Percentiles rank a stretch among this genome's conserved stretches.
phyloP scores from a whole-genome alignment of 2,888 invertebrate species.

The Scrobipalpa atriplicella region DNA sequence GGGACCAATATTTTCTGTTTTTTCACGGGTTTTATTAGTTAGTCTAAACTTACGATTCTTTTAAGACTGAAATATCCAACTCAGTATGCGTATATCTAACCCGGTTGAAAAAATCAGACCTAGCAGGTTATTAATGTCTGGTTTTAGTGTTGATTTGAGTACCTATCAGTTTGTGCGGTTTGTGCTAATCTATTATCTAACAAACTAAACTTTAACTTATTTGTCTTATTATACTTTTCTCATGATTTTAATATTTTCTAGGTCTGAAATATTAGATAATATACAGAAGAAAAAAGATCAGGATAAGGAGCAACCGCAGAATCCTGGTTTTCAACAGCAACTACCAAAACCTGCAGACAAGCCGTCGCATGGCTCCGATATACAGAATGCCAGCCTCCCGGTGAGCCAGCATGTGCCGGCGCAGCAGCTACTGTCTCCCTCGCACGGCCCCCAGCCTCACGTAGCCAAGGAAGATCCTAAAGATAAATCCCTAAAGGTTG shows the following conservation, averaged over 20 bases:
- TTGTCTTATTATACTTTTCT: neutral
- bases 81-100: too few relatives aligned
- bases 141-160: too few relatives aligned
- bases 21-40: too few relatives aligned
- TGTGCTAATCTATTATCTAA: conserved; percentile 4
- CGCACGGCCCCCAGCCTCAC: conserved; percentile 55
- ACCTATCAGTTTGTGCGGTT: neutral
- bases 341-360: conserved; percentile 61
- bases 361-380: conserved; percentile 49
- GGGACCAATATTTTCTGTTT: too few relatives aligned
- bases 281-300: conserved; percentile 81
- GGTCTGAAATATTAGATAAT: conserved; percentile 85
- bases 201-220: neutral
- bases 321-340: conserved; percentile 57
- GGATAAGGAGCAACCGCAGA: conserved; percentile 65
- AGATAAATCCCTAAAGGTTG: conserved; percentile 72
- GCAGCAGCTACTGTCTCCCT: conserved; percentile 65
- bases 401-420: conserved; percentile 72
- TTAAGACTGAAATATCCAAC: too few relatives aligned
- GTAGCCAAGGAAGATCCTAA: conserved; percentile 68
- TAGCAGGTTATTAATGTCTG: too few relatives aligned
- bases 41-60: too few relatives aligned
- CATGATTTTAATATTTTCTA: conserved; percentile 54
- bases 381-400: conserved; percentile 55
- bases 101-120: too few relatives aligned